Conservation (phyloP, 1,140 invertebrate genomes). For the Episyrphus balteatus region DNA sequence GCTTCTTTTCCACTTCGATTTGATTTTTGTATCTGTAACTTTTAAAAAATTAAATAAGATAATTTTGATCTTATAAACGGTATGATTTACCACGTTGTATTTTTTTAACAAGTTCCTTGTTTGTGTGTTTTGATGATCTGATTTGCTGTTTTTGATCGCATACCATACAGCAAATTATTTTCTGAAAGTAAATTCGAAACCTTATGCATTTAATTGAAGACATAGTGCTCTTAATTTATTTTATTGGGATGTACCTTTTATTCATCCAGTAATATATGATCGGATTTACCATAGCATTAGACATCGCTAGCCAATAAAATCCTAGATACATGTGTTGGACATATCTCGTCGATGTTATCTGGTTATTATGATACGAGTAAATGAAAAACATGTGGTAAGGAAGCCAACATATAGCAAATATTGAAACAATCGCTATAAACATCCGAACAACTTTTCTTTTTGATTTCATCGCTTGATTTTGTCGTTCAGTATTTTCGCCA, state of each 20-base stretch:
- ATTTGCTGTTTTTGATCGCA: conserved; percentile 13
- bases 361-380: conserved; percentile 65
- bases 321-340: conserved; percentile 70
- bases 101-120: conserved; percentile 25
- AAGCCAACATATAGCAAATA: conserved; percentile 81
- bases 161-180: conserved; percentile 40
- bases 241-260: conserved; percentile 42
- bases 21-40: conserved; percentile 17
- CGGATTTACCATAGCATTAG: conserved; percentile 84
- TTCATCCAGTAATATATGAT: conserved; percentile 92
- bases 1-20: conserved; percentile 31
- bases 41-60: conserved; percentile 4
- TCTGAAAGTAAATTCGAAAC: conserved; percentile 44
- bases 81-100: background rate
- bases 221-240: background rate
- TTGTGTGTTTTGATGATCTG: conserved; percentile 19
- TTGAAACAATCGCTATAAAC: conserved; percentile 47
- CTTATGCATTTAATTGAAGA: conserved; percentile 15
- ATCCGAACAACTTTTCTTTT: conserved; percentile 69
- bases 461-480: conserved; percentile 71
- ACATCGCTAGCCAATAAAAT: conserved; percentile 89
- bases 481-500: conserved; percentile 75
- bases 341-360: conserved; percentile 56
- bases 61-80: conserved; percentile 4
- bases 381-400: conserved; percentile 84